Evolutionary conservation across 1,140 invertebrate genomes (phyloP).

Genomic region (Bombyx mandarina): DNA sequence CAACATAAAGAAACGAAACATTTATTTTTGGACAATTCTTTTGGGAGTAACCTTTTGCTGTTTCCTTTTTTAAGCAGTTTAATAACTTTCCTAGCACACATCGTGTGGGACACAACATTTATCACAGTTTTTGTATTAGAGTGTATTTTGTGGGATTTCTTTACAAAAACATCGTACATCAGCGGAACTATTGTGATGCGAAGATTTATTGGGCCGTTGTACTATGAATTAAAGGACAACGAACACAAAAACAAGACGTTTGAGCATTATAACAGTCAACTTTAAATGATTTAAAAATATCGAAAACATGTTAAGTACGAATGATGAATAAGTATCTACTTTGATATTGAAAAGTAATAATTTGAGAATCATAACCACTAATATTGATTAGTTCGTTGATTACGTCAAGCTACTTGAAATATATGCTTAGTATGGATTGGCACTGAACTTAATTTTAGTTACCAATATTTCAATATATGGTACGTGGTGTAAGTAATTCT

Average conservation of each 20-base stretch:
- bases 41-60: slow-evolving; percentile 3
- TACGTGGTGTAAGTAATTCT: no score
- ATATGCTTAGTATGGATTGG: no score
- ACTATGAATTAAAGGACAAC: slow-evolving; percentile 28
- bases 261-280: neutral
- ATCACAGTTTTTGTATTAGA: slow-evolving; percentile 6
- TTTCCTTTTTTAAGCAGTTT: slow-evolving; percentile 2
- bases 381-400: no score
- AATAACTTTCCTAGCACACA: slow-evolving; percentile 10
- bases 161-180: slow-evolving; percentile 5
- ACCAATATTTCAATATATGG: no score
- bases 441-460: no score
- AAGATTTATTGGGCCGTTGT: slow-evolving; percentile 27
- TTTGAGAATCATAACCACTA: no score
- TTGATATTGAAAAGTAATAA: no score
- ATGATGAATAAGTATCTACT: no score
- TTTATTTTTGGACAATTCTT: slow-evolving; percentile 4
- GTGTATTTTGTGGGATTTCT: slow-evolving; percentile 5
- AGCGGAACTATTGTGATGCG: slow-evolving; percentile 8
- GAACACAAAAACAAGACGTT: slow-evolving; percentile 20
- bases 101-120: slow-evolving; percentile 3
- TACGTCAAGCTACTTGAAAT: no score
- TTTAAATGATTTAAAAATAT: neutral
- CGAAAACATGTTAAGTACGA: neutral
- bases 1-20: neutral